phyloP scores from a whole-genome alignment of 1,140 invertebrate species.

The Brachionus sp. region DNA sequence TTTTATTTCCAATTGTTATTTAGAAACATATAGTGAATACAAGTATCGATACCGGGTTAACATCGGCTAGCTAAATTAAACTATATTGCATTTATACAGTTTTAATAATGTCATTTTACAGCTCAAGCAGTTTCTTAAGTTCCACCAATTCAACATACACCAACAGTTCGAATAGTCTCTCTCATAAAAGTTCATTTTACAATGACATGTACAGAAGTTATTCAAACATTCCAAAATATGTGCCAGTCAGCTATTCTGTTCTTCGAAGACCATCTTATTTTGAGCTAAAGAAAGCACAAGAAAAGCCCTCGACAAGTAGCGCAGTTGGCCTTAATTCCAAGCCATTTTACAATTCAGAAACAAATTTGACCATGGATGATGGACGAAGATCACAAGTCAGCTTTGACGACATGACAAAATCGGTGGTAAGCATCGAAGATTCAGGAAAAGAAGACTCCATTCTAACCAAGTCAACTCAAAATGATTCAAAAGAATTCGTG shows the following conservation, averaged over 20 bases:
- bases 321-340: not conserved
- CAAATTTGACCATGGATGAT: constrained; percentile 18
- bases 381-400: not conserved
- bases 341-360: constrained; percentile 3
- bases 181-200: not conserved
- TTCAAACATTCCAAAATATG: constrained; percentile 22
- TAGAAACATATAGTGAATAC: not conserved
- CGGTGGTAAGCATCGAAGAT: not conserved
- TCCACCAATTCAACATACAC: constrained; percentile 7
- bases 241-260: not conserved
- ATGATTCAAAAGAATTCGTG: constrained; percentile 22
- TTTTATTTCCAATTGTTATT: not conserved
- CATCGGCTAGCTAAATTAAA: not conserved
- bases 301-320: not conserved
- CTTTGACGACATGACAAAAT: constrained; percentile 25
- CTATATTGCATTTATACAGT: not conserved
- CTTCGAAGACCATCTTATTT: constrained; percentile 14
- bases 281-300: constrained; percentile 15
- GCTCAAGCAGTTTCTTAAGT: constrained; percentile 15
- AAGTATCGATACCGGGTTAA: not conserved
- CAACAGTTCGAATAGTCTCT: not conserved
- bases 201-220: constrained; percentile 31
- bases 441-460: constrained; percentile 7
- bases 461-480: not conserved
- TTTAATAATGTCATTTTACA: not conserved